Base-by-base conservation (phyloP, 2,888 invertebrate species). In the Deilephila porcellus region DNA sequence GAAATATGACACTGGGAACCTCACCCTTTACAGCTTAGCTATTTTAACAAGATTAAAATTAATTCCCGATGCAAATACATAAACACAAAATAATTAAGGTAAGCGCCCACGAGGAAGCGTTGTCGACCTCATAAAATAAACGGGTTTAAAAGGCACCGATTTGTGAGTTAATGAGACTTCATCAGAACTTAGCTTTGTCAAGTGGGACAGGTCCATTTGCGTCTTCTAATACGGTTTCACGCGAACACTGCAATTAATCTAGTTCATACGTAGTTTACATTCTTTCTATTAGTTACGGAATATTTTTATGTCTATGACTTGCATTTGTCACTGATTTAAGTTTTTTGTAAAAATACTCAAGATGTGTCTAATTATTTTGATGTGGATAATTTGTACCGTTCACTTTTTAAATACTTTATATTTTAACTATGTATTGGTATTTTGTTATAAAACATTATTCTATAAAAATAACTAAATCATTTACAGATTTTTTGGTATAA, bases 221-320 rank as follows among this genome's bases (percentile, higher is more conserved):
- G 72, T 74, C 74, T 75, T 76, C 76, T 76, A 77, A 75, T 78
- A 74, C 74, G 70, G 75, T 73, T 64, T 79, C 74, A 70, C 74
- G 63, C 71, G 62, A 74, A 79, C 71, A 64, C 45, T 64, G 45
- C n/a, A 11, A 37, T 14, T 64, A 3, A 64, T 64, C 64, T 64
- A 45, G 20, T 20, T 64, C 45, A 45, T 56, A n/a, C 17, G n/a
- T 56, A n/a, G n/a, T 17, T 17, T 56, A 56, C 7, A n/a, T 56
- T 56, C 5, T 45, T 56, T 56, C n/a, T 56, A 7, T 56, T 56
- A 56, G 4, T n/a, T 56, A 56, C 6, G 14, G 7, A 56, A 17
- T 45, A 45, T 45, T 45, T 45, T 45, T 45, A 45, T 45, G 3
- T 45, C 11, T 45, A 45, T 45, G 45, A 45, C 19, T n/a, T 56